Conservation (phyloP, 2,113 vertebrate genomes). For the Cryptomyrus ogoouensis region DNA sequence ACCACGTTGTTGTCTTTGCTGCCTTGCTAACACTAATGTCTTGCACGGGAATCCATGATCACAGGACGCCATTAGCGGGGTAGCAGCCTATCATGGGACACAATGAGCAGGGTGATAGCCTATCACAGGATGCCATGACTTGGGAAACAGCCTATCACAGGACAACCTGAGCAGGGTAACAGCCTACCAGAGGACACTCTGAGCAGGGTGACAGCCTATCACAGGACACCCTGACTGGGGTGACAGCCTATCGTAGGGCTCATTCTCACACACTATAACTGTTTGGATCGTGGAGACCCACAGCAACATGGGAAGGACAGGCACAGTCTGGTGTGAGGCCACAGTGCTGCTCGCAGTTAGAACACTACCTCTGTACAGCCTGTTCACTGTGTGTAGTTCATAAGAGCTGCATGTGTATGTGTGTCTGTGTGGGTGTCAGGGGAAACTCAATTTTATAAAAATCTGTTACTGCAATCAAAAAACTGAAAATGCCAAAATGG, state of each 20-base stretch:
- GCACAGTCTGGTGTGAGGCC: not conserved
- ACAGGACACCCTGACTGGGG: too few relatives aligned
- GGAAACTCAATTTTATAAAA: not conserved
- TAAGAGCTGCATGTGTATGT: not conserved
- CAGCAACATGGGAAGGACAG: not conserved
- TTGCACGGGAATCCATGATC: not conserved
- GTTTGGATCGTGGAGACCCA: too few relatives aligned
- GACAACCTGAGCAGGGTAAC: not conserved
- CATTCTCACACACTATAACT: too few relatives aligned
- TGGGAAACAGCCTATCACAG: not conserved
- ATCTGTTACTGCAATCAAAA: not conserved
- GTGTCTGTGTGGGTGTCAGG: not conserved
- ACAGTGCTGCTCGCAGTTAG: not conserved
- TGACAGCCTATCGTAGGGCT: too few relatives aligned
- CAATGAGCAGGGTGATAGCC: too few relatives aligned
- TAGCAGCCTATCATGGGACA: too few relatives aligned
- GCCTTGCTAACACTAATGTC: not conserved
- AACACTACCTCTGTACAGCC: not conserved
- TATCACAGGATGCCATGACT: not conserved
- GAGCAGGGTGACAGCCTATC: too few relatives aligned
- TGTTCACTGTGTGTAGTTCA: not conserved
- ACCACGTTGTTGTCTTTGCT: too few relatives aligned
- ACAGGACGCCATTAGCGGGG: too few relatives aligned
- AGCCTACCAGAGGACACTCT: not conserved
- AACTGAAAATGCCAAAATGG: not conserved